Evolutionary conservation across 2,113 vertebrate genomes (phyloP), one percentile per base, ranked within the genome.

Genomic region (Neolamprologus caudopunctatus): DNA sequence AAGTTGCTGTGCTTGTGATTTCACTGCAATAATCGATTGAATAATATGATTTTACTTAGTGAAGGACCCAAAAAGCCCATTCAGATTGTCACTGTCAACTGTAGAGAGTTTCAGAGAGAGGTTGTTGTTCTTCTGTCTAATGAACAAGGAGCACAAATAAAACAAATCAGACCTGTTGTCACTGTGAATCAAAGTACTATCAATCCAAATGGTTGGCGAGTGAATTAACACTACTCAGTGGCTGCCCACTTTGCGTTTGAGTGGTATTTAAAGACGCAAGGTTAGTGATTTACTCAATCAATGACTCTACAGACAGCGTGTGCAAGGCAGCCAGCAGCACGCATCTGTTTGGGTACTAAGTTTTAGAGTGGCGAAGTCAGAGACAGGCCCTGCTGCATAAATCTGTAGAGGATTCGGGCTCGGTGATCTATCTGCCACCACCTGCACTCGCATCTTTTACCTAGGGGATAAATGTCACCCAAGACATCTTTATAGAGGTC

Each of bases 401-500:
- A 91, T 92, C 91, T 88, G 83, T 2, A 9, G 58, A 57, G 80
- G 79, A 85, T 91, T 86, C 12, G 14, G 37, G 78, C 82, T 79
- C 11, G 3, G 57, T 93, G 92, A 92, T 93, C 78, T 88, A 93
- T 91, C 88, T 66, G 50, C 83, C 80, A 87, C 83, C 55, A 81
- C 80, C 88, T 85, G 89, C 58, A n/a, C 83, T 73, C 19, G 33
- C 92, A 93, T 95, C 87, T 85, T 92, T 93, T 92, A 91, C 80
- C 82, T n/a, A 42, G 85, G 89, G 89, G 85, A 95, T 95, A 93
- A 95, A 94, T 19, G 89, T 93, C 93, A 92, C 47, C 6, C 24
- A 75, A 81, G 92, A 85, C 90, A 87, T 91, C 73, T 96, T 95
- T 94, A 95, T 89, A 86, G 91, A 68, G 94, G 94, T 95, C 89